Percentiles rank a stretch among this genome's conserved stretches.
Conservation (phyloP, 2,888 invertebrate genomes). For the Dryomyza anilis region DNA sequence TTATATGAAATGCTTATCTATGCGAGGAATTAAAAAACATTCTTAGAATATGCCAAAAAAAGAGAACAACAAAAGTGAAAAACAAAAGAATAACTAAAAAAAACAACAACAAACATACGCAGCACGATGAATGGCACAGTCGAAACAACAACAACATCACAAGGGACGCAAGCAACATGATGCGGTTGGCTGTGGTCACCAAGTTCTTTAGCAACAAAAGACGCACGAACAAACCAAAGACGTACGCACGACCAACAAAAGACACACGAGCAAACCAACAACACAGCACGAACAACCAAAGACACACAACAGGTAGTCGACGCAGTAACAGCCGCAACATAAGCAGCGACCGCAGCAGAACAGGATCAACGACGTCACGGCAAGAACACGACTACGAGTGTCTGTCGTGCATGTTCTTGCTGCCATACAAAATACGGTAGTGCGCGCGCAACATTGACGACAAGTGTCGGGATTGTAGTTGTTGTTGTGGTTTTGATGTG, state of each 20-base stretch:
- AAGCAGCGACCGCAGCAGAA: not conserved
- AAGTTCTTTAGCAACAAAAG: too few relatives aligned
- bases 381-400: too few relatives aligned
- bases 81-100: too few relatives aligned
- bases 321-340: too few relatives aligned
- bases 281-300: not conserved
- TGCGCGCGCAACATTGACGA: constrained; percentile 16
- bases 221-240: not conserved
- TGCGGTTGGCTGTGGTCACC: too few relatives aligned
- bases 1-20: constrained; percentile 21
- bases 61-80: not conserved
- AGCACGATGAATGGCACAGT: too few relatives aligned
- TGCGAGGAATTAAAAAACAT: constrained; percentile 27
- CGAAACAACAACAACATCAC: constrained; percentile 9
- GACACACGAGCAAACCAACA: not conserved
- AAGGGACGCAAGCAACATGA: not conserved
- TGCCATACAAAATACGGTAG: constrained; percentile 5
- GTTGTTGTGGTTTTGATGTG: constrained; percentile 15
- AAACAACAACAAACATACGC: not conserved
- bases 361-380: not conserved
- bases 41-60: constrained; percentile 30
- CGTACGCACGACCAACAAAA: not conserved
- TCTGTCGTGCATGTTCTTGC: constrained; percentile 19
- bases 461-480: constrained; percentile 34
- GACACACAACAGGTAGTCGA: not conserved